Percentiles rank a stretch among this genome's conserved stretches.
Conservation (phyloP, 2,888 invertebrate genomes). For the Tiphia femorata region DNA sequence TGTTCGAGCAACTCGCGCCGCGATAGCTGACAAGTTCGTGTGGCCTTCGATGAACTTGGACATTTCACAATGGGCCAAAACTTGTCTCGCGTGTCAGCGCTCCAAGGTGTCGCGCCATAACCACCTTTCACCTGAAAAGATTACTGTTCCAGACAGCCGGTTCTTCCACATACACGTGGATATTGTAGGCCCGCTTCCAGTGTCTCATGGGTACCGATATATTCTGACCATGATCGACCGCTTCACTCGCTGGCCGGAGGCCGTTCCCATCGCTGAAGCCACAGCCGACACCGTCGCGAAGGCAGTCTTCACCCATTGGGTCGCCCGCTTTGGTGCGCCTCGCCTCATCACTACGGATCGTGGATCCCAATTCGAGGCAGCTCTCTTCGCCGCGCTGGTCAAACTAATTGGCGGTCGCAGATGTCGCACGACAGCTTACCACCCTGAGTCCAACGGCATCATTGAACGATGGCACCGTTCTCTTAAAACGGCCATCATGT, state of each 20-base stretch:
- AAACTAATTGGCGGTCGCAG: neutral
- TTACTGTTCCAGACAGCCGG: conserved; percentile 42
- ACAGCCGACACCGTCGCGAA: conserved; percentile 35
- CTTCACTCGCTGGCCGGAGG: conserved; percentile 43
- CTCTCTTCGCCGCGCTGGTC: conserved; percentile 32
- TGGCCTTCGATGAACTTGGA: conserved; percentile 57
- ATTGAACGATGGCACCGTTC: neutral
- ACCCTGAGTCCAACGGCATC: neutral
- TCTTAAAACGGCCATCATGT: neutral
- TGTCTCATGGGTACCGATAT: conserved; percentile 38
- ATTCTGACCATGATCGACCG: conserved; percentile 57
- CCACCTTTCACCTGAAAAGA: conserved; percentile 39
- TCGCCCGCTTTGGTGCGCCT: conserved; percentile 35
- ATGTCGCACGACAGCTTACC: neutral
- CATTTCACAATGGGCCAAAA: conserved; percentile 47
- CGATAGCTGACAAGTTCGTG: conserved; percentile 53
- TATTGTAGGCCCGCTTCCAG: conserved; percentile 39
- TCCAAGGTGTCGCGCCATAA: conserved; percentile 54
- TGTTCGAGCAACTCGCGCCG: conserved; percentile 27
- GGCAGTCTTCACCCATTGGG: conserved; percentile 26
- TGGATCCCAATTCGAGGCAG: conserved; percentile 43
- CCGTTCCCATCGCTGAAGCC: conserved; percentile 14
- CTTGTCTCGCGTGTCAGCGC: conserved; percentile 55
- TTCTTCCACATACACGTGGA: conserved; percentile 60
- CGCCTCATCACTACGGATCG: conserved; percentile 41